Evolutionary conservation across 2,888 invertebrate genomes (phyloP).

Genomic region (Chymomyza caudatula): DNA sequence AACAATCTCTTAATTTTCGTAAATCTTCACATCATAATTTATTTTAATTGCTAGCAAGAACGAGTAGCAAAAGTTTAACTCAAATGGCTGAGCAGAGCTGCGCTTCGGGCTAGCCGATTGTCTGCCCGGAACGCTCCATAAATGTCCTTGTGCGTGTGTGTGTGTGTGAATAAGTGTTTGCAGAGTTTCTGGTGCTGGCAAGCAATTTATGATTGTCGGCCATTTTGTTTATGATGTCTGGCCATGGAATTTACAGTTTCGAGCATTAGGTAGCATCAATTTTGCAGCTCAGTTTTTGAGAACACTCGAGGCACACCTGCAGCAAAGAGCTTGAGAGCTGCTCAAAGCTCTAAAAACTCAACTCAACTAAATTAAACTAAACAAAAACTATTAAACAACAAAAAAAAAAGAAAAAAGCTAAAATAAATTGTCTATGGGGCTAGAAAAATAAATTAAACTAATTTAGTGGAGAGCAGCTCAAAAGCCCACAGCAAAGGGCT

Average conservation of each 20-base stretch:
- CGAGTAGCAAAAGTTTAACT: neutral
- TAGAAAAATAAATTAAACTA: slow-evolving; percentile 63
- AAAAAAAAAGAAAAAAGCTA: too few species aligned
- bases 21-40: slow-evolving; percentile 77
- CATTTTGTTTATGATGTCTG: slow-evolving; percentile 70
- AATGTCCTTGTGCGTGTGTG: slow-evolving; percentile 2
- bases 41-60: slow-evolving; percentile 74
- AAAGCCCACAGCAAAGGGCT: slow-evolving; percentile 34
- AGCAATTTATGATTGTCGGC: slow-evolving; percentile 65
- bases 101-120: slow-evolving; percentile 3
- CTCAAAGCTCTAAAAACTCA: neutral
- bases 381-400: slow-evolving; percentile 1
- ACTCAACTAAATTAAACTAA: neutral
- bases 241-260: slow-evolving; percentile 50
- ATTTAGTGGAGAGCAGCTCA: slow-evolving; percentile 60
- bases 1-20: slow-evolving; percentile 73
- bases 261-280: neutral
- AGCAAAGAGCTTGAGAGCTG: neutral
- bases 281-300: neutral
- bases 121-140: slow-evolving; percentile 19
- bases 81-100: neutral
- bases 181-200: slow-evolving; percentile 29
- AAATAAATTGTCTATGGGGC: neutral
- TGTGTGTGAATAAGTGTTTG: neutral
- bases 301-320: neutral